A percentile compares a stretch with the other conserved stretches of the same genome.
phyloP scores from a whole-genome alignment of 2,113 vertebrate species.

The Noctilio leporinus region DNA sequence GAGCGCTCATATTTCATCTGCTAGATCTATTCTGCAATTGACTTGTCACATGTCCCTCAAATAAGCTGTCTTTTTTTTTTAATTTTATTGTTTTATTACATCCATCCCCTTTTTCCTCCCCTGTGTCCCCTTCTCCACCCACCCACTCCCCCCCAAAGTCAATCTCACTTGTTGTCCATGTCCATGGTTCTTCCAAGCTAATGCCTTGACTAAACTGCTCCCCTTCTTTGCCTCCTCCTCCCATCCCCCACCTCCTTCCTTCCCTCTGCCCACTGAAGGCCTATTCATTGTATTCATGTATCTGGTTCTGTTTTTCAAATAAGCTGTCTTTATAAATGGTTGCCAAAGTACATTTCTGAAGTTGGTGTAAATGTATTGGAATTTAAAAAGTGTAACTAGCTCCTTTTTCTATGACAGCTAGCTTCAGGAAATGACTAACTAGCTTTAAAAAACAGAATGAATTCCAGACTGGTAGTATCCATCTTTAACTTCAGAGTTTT shows the following conservation, averaged over 20 bases:
- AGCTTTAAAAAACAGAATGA: background rate
- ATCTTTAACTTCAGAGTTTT: background rate
- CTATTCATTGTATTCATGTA: too few species aligned
- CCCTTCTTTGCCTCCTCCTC: too few species aligned
- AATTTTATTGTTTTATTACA: too few species aligned
- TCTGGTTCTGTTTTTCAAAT: slow-evolving; percentile 68
- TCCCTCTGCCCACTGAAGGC: too few species aligned
- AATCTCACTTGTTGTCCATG: too few species aligned
- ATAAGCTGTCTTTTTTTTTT: slow-evolving; percentile 69
- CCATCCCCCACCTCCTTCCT: too few species aligned
- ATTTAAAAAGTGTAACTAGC: slow-evolving; percentile 47
- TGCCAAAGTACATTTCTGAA: slow-evolving; percentile 62
- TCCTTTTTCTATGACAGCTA: slow-evolving; percentile 54
- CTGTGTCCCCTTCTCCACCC: too few species aligned
- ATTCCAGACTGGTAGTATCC: background rate
- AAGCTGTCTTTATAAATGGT: slow-evolving; percentile 68
- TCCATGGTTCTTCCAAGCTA: too few species aligned
- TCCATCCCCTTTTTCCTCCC: too few species aligned
- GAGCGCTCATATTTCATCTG: slow-evolving; percentile 70
- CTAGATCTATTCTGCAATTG: slow-evolving; percentile 73
- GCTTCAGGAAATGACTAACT: background rate
- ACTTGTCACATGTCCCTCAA: slow-evolving; percentile 71
- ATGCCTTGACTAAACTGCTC: too few species aligned
- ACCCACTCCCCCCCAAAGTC: too few species aligned
- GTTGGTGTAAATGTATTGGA: slow-evolving; percentile 63